Base-by-base conservation (phyloP, 2,888 invertebrate species). In the Tenodera sinensis region DNA sequence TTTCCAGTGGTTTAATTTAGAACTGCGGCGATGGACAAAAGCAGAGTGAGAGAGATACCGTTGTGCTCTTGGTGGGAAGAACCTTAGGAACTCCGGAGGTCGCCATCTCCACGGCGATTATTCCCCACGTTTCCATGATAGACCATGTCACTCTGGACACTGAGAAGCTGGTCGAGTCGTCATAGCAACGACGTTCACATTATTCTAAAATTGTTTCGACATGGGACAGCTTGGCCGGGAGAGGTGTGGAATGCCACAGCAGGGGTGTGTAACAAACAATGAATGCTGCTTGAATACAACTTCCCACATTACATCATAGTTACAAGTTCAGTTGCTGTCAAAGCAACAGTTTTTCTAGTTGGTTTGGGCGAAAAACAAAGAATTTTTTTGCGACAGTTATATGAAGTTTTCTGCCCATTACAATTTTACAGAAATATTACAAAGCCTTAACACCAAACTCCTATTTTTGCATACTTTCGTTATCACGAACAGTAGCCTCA, bases 81-180 rank as follows among this genome's bases (percentile, higher is more conserved):
- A 97, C 97, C 91, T 96, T 95, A 89, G 95, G 95, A 90, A 95
- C 95, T 85, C 95, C 94, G 90, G 95, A 95, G 86, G 95, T 94
- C 84, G 95, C 95, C 89, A 94, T 94, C 92, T 96, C 95, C 91
- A 95, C 95, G 91, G 95, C 95, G 92, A 96, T 93, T 91, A 95
- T 95, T 90, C 96, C 96, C 96, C 96, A 96, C 91, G 95, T 95
- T 94, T 96, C 96, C 96, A 96, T 96, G 90, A 89, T 28, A 14
- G 71, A 54, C 6, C 20, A 6, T n/a, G 15, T 42, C 27, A 30
- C 85, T 27, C 47, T 47, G 27, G 88, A 47, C 30, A 83, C 27
- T 28, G n/a, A 42, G 83, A 30, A 88, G 34, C 30, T 28, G n/a
- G 30, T 82, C 82, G 34, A 34, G 30, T 30, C 87, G 83, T 30